Percentiles rank a stretch among this genome's conserved stretches.
Conservation (phyloP, 1,140 invertebrate genomes). For the Zophobas atratus region DNA sequence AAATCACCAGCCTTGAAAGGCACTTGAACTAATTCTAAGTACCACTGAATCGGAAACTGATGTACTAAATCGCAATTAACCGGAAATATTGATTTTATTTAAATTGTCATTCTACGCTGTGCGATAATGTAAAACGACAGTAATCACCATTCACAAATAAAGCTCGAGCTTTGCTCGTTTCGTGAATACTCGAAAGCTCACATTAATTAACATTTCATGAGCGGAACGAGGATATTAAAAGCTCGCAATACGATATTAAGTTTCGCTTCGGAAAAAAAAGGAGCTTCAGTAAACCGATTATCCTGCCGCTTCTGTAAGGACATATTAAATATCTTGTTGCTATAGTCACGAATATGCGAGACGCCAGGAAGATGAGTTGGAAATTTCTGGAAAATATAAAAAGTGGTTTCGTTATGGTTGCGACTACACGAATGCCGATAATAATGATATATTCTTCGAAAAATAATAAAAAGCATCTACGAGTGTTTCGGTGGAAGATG, state of each 20-base stretch:
- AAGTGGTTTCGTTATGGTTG: no score
- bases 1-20: neutral
- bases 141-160: slow-evolving; percentile 3
- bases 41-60: neutral
- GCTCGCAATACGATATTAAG: slow-evolving; percentile 12
- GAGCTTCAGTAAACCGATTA: neutral
- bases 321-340: neutral
- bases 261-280: neutral
- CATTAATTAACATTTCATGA: slow-evolving; percentile 25
- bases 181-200: neutral
- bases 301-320: neutral
- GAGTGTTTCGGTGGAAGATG: neutral
- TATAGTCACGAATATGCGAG: no score
- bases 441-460: no score
- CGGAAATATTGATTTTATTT: slow-evolving; percentile 14
- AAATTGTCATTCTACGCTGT: neutral
- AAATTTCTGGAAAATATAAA: no score
- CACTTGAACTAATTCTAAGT: neutral
- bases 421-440: no score
- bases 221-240: neutral
- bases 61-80: neutral
- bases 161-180: slow-evolving; percentile 20
- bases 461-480: no score
- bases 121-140: neutral
- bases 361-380: no score